Percentiles rank a stretch among this genome's conserved stretches.
Evolutionary conservation across 2,888 invertebrate species (phyloP).

Genomic region (Gryllus longicercus): DNA sequence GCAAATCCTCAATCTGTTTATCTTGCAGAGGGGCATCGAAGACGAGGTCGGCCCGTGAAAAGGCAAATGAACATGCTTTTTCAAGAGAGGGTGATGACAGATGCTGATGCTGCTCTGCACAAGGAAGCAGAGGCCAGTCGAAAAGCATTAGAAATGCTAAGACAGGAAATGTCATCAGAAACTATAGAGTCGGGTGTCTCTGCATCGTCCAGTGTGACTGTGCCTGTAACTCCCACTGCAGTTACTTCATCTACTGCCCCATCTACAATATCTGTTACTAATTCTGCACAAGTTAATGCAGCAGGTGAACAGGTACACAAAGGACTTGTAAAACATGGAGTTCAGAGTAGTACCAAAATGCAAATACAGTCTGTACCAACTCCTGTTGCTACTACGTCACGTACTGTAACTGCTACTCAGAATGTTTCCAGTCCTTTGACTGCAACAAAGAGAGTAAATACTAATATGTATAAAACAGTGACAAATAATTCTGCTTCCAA

Average conservation of each 20-base stretch:
- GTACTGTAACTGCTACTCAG: neutral
- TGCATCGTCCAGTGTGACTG: constrained; percentile 47
- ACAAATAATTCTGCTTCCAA: neutral
- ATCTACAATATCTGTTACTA: neutral
- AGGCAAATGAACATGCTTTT: constrained; percentile 37
- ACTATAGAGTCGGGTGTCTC: constrained; percentile 45
- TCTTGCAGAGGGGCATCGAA: constrained; percentile 32
- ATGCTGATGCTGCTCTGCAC: constrained; percentile 37
- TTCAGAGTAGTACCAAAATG: neutral
- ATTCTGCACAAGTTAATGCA: neutral
- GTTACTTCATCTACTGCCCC: constrained; percentile 6
- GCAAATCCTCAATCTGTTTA: constrained; percentile 24
- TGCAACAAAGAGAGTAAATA: neutral
- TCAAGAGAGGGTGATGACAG: constrained; percentile 37
- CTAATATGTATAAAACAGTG: neutral
- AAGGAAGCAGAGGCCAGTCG: constrained; percentile 48
- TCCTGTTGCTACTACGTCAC: neutral
- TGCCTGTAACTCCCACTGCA: neutral
- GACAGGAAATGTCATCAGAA: constrained; percentile 46
- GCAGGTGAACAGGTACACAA: neutral
- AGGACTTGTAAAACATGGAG: neutral
- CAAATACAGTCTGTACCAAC: neutral
- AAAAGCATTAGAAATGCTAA: constrained; percentile 48
- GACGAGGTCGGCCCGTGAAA: constrained; percentile 36
- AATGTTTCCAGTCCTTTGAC: neutral